Evolutionary conservation across 2,113 vertebrate genomes (phyloP).

Genomic region (Paratilapia polleni): DNA sequence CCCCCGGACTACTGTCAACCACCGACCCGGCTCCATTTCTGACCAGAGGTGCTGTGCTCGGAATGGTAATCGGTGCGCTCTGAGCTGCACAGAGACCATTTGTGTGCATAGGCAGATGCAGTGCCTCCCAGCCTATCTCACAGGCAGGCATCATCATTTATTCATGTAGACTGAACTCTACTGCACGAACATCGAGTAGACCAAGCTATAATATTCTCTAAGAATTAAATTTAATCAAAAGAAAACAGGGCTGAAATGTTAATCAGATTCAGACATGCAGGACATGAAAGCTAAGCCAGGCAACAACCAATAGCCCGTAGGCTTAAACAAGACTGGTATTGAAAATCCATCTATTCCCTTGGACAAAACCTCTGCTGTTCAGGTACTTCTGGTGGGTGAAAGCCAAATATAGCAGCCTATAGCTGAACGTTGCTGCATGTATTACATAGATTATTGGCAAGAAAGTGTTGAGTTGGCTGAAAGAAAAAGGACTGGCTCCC

Average conservation of each 20-base stretch:
- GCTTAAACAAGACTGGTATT: not conserved
- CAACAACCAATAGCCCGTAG: not conserved
- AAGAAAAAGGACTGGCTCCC: slow-evolving; percentile 47
- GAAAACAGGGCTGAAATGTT: not conserved
- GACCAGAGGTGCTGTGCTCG: slow-evolving; percentile 75
- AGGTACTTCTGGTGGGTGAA: slow-evolving; percentile 7
- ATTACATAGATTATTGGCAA: slow-evolving; percentile 59
- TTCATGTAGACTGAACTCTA: slow-evolving; percentile 70
- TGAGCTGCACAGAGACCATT: slow-evolving; percentile 74
- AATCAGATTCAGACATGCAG: not conserved
- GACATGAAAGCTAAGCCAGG: not conserved
- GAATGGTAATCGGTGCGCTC: slow-evolving; percentile 78
- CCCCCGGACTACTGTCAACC: slow-evolving; percentile 68
- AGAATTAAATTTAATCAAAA: not conserved
- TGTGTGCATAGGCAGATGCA: slow-evolving; percentile 78
- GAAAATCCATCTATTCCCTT: slow-evolving; percentile 14
- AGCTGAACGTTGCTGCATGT: slow-evolving; percentile 43
- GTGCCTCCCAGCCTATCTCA: slow-evolving; percentile 70
- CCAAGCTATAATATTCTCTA: slow-evolving; percentile 9
- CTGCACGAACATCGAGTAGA: slow-evolving; percentile 53
- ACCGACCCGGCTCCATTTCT: slow-evolving; percentile 75
- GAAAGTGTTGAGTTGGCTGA: slow-evolving; percentile 64
- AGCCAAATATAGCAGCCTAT: slow-evolving; percentile 34
- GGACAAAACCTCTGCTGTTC: not conserved
- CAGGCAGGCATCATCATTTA: slow-evolving; percentile 75